A percentile compares a stretch with the other conserved stretches of the same genome.
Evolutionary conservation across 2,113 vertebrate species (phyloP).

Genomic region (Vulpes ferrilata): DNA sequence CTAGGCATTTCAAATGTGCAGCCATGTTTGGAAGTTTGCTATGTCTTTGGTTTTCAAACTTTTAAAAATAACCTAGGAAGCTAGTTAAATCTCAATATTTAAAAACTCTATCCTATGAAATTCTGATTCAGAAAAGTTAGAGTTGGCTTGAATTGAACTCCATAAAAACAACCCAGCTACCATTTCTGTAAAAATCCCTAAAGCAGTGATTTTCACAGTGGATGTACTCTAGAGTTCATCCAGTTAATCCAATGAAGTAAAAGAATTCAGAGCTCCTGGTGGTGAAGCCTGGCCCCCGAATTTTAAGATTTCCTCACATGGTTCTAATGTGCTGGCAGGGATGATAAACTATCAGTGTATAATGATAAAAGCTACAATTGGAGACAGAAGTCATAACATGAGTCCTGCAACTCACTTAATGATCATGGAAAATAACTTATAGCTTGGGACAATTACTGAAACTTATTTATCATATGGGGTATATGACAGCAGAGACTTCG

Average conservation of each 20-base stretch:
- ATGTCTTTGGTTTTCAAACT: not conserved
- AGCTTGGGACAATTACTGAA: not conserved
- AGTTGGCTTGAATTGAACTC: not conserved
- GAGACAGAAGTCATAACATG: not conserved
- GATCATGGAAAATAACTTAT: not conserved
- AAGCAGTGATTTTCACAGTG: not conserved
- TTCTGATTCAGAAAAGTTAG: not conserved
- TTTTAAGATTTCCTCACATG: not conserved
- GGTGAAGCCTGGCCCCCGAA: accelerated
- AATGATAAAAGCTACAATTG: not conserved
- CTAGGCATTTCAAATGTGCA: not conserved
- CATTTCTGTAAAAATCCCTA: not conserved
- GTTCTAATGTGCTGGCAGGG: not conserved
- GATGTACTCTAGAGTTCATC: not conserved
- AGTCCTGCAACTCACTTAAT: not conserved
- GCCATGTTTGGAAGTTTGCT: not conserved
- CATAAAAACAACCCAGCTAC: not conserved
- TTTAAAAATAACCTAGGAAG: not conserved
- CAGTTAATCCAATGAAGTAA: not conserved
- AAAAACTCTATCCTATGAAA: not conserved
- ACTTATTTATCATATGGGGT: not conserved
- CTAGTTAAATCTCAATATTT: not conserved
- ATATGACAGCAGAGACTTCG: not conserved
- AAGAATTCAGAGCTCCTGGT: not conserved
- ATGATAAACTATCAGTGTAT: not conserved